phyloP scores from a whole-genome alignment of 2,888 invertebrate species.

The Lycocerus yunnanus region DNA sequence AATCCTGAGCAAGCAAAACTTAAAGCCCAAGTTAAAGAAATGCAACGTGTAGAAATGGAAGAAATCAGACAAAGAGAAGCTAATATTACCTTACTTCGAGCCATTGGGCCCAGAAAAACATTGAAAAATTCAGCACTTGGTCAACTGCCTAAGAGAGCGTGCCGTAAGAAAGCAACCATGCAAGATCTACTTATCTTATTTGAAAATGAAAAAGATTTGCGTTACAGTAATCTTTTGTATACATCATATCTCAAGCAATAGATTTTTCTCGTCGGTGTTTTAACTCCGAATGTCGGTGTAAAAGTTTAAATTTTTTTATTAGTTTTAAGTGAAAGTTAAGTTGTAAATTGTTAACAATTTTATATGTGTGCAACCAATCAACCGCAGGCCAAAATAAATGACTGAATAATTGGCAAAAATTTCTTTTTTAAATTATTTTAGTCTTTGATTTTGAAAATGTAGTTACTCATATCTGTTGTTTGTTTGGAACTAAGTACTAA shows the following conservation, averaged over 20 bases:
- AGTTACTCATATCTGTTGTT: not conserved
- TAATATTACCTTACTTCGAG: constrained; percentile 92
- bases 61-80: constrained; percentile 93
- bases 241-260: constrained; percentile 85
- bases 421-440: not conserved
- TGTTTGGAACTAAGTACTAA: not conserved
- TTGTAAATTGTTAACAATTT: constrained; percentile 9
- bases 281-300: not conserved
- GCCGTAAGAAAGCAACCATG: constrained; percentile 92
- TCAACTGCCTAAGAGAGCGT: constrained; percentile 78
- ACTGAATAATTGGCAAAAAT: not conserved
- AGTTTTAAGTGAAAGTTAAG: constrained; percentile 4
- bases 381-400: not conserved
- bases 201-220: constrained; percentile 88
- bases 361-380: not conserved
- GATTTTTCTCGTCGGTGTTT: constrained; percentile 49
- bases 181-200: constrained; percentile 91
- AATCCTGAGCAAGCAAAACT: constrained; percentile 97
- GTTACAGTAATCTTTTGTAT: constrained; percentile 77
- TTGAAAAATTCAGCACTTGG: constrained; percentile 64
- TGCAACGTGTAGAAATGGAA: constrained; percentile 96
- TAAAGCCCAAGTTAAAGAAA: constrained; percentile 89
- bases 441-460: not conserved
- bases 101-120: constrained; percentile 95
- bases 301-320: not conserved